Evolutionary conservation across 1,140 invertebrate genomes (phyloP).

Genomic region (Rhagoletis zephyria): DNA sequence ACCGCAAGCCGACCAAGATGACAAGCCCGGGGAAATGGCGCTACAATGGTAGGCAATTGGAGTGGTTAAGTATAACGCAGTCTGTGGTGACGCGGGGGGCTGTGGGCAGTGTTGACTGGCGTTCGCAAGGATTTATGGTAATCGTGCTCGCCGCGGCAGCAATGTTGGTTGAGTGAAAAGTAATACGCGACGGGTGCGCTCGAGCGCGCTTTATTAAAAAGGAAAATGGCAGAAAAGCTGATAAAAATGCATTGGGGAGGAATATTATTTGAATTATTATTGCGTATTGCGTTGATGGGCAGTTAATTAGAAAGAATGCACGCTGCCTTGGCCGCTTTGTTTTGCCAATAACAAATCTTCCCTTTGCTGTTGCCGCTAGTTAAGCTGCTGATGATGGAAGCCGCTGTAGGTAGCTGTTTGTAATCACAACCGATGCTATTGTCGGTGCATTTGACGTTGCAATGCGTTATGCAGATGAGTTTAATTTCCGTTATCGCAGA

Average conservation of each 20-base stretch:
- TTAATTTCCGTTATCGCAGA: constrained; percentile 3
- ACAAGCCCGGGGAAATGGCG: background rate
- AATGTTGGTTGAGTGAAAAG: background rate
- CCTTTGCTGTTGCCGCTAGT: background rate
- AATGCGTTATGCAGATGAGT: background rate
- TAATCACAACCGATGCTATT: background rate
- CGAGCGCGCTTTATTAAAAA: constrained; percentile 42
- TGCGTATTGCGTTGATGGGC: constrained; percentile 43
- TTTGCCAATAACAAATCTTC: background rate
- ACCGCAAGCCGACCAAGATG: constrained; percentile 42
- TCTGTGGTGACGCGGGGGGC: background rate
- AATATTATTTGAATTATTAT: constrained; percentile 46
- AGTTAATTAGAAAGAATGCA: constrained; percentile 47
- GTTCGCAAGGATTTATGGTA: constrained; percentile 16
- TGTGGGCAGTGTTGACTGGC: background rate
- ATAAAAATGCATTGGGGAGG: constrained; percentile 35
- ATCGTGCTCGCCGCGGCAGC: background rate
- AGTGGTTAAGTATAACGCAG: background rate
- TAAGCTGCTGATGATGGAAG: background rate
- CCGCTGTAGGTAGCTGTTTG: background rate
- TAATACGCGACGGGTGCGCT: constrained; percentile 22
- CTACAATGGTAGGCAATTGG: background rate
- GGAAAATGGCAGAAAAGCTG: constrained; percentile 38
- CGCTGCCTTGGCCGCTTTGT: background rate
- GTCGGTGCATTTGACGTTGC: constrained; percentile 19